phyloP scores from a whole-genome alignment of 2,888 invertebrate genomes.

The Cylloceria caligata region DNA sequence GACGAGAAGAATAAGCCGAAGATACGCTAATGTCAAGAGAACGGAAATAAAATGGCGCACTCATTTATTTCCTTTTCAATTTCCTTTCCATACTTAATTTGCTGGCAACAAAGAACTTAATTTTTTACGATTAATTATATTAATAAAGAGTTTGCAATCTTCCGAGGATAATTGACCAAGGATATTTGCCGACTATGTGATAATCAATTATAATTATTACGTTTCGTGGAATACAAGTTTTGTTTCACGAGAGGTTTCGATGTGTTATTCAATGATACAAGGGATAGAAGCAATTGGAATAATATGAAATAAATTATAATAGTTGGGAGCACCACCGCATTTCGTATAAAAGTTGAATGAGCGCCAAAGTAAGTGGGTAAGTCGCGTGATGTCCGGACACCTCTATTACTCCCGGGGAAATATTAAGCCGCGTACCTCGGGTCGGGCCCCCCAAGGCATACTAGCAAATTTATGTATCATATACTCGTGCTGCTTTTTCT shows the following conservation, averaged over 20 bases:
- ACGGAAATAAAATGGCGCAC: conserved; percentile 5
- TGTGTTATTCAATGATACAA: not conserved
- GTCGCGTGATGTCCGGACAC: conserved; percentile 44
- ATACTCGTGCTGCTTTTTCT: not conserved
- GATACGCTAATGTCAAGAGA: not conserved
- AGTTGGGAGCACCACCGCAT: not conserved
- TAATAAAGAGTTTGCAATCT: not conserved
- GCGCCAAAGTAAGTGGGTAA: conserved; percentile 54
- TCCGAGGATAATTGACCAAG: conserved; percentile 19
- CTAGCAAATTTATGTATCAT: conserved; percentile 10
- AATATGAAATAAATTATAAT: conserved; percentile 28
- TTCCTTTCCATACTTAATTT: not conserved
- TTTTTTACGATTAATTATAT: conserved; percentile 2
- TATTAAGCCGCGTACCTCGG: conserved; percentile 31
- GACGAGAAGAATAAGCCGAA: conserved; percentile 1
- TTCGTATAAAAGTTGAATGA: conserved; percentile 48
- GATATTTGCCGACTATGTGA: conserved; percentile 12
- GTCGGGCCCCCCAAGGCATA: not conserved
- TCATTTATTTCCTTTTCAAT: not conserved
- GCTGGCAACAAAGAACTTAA: not conserved
- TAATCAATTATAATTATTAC: not conserved
- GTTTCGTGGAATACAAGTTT: not conserved
- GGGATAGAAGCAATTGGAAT: not conserved
- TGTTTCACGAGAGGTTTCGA: not conserved
- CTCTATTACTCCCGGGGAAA: conserved; percentile 34